Base-by-base conservation (phyloP, 2,113 vertebrate species). In the Empidonax traillii region DNA sequence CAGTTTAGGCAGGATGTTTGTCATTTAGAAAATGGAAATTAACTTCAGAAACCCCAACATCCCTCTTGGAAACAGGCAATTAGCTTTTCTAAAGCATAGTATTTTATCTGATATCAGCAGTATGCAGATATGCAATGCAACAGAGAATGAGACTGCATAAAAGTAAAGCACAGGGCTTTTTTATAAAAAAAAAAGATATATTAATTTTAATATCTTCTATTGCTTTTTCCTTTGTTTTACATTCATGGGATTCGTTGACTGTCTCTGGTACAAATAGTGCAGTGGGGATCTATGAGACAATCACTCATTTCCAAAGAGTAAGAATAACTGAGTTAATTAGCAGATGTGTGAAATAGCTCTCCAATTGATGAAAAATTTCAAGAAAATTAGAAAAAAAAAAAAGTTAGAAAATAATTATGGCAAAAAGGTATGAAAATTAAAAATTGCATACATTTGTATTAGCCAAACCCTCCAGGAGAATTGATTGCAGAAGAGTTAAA, bases 261-360 rank as follows among this genome's bases (percentile, higher is more conserved):
- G 4, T 66, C 30, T 77, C 44, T 69, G 27, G 19, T 37, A 65
- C 49, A 33, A 63, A 88, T 86, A 84, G 55, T 24, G 9, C 14
- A 69, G 67, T 47, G 94, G 74, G 69, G 80, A 72, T 73, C 31
- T 30, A 63, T 37, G 56, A 93, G 46, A 67, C 55, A 94, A 94
- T 94, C 84, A 86, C 21, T 85, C 87, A 69, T 85, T 93, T 72
- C 43, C 43, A 69, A 83, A 90, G 37, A 96, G 27, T 78, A 92
- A 95, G 90, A 92, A 90, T 81, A 95, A 92, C 53, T 46, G 82
- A 94, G n/a, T 93, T 96, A 94, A 97, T 98, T 74, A 82, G 35
- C 23, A 82, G 23, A 72, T 67, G 8, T 79, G 21, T 80, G 68
- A 94, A 91, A 77, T 35, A 81, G 27, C 12, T 82, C 69, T 91